Percentiles rank a stretch among this genome's conserved stretches.
Conservation (phyloP, 2,888 invertebrate species). For the Erpobdella octoculata region DNA sequence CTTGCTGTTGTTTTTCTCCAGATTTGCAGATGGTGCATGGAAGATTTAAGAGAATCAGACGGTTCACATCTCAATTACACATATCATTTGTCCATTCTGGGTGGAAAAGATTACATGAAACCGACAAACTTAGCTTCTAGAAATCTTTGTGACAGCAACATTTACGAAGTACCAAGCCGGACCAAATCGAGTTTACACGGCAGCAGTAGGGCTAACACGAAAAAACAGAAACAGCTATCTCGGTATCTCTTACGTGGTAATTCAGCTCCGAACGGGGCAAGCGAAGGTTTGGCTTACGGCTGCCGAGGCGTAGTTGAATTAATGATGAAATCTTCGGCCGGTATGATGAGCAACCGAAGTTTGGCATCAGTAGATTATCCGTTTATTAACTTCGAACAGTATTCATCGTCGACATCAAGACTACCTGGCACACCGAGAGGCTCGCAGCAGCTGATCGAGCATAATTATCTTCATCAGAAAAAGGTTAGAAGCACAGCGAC, state of each 20-base stretch:
- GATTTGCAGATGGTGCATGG: constrained; percentile 10
- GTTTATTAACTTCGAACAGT: not conserved
- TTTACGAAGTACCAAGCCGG: not conserved
- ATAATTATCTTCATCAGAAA: not conserved
- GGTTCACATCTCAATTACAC: constrained; percentile 9
- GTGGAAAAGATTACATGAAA: not conserved
- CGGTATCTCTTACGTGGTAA: constrained; percentile 3
- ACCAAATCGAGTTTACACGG: not conserved
- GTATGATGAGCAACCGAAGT: constrained; percentile 7
- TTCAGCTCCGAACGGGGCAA: constrained; percentile 11
- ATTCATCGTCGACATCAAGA: constrained; percentile 6
- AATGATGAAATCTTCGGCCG: constrained; percentile 15
- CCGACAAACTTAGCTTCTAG: not conserved
- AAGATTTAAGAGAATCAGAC: constrained; percentile 13
- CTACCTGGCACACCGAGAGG: not conserved
- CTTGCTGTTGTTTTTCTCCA: constrained; percentile 12
- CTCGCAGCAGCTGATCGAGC: constrained; percentile 1
- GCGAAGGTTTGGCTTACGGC: constrained; percentile 14
- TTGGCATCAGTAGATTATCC: not conserved
- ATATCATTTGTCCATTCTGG: constrained; percentile 12
- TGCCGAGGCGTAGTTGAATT: constrained; percentile 11
- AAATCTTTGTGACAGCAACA: not conserved
- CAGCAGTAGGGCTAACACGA: not conserved
- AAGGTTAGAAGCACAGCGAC: not conserved
- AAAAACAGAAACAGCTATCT: not conserved